These are phyloP conservation scores for Atta colombica DNA, from an alignment of 1,140 invertebrate genomes.

Conservation along the genomic window DNA sequence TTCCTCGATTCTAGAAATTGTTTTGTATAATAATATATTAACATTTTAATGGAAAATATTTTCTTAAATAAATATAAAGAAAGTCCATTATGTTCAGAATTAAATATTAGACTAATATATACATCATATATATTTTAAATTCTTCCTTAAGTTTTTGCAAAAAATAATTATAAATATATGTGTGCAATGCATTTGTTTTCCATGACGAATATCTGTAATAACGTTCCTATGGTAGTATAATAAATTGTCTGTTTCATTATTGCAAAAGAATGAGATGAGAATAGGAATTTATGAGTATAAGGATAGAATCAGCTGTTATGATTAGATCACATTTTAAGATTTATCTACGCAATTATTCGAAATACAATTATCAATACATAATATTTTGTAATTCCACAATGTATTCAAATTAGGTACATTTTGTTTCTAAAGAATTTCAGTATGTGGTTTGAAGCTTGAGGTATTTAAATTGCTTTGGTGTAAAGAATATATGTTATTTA, in stretches of 20 bases:
- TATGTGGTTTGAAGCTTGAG: not conserved
- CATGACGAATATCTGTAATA: conserved; percentile 8
- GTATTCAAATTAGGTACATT: not conserved
- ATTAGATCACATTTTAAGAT: conserved; percentile 33
- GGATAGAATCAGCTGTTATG: not conserved
- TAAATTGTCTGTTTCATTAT: conserved; percentile 2
- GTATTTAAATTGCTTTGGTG: not conserved
- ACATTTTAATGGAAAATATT: not conserved
- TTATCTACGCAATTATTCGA: conserved; percentile 8
- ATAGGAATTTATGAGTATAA: not conserved
- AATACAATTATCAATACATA: not conserved
- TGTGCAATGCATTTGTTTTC: conserved; percentile 28
- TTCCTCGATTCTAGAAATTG: not conserved
- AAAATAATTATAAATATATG: conserved; percentile 6
- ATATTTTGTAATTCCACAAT: not conserved
- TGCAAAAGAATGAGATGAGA: conserved; percentile 13
- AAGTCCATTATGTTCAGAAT: too few relatives aligned
- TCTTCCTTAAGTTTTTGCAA: not conserved
- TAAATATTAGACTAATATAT: too few relatives aligned
- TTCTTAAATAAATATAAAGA: too few relatives aligned
- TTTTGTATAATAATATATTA: not conserved
- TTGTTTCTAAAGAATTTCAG: not conserved
- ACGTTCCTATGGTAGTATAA: conserved; percentile 36
- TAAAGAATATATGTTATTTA: not conserved
- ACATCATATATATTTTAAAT: not conserved